Conservation (phyloP, 2,113 vertebrate species). For the Perca fluviatilis region DNA sequence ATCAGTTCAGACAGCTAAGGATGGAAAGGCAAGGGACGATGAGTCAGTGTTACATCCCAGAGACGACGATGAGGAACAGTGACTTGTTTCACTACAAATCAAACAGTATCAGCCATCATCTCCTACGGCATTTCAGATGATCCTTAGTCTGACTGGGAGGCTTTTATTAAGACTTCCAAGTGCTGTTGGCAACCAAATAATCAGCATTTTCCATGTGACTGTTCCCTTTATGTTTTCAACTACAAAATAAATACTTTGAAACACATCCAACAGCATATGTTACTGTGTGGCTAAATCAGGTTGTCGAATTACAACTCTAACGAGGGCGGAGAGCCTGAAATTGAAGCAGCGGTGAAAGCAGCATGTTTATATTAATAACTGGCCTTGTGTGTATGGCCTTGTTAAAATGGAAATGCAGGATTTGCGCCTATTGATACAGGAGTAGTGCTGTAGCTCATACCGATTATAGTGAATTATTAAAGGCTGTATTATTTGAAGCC, state of each 20-base stretch:
- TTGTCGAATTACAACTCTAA: constrained; percentile 46
- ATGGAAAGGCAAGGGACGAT: constrained; percentile 43
- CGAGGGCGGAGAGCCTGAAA: constrained; percentile 9
- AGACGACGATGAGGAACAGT: constrained; percentile 40
- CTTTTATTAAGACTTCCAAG: constrained; percentile 83
- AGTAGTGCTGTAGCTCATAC: constrained; percentile 27
- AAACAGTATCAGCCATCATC: constrained; percentile 30
- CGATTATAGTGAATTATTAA: constrained; percentile 62
- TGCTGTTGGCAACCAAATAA: constrained; percentile 36
- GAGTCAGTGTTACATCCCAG: constrained; percentile 53
- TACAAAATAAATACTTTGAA: constrained; percentile 10
- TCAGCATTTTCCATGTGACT: constrained; percentile 9
- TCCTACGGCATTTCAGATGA: constrained; percentile 23
- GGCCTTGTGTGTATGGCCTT: constrained; percentile 13
- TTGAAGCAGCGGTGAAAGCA: constrained; percentile 26
- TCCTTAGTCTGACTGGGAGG: neutral
- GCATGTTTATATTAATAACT: constrained; percentile 51
- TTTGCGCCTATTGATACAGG: constrained; percentile 38
- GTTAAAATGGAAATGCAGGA: constrained; percentile 53
- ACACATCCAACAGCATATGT: constrained; percentile 24
- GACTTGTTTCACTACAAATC: constrained; percentile 45
- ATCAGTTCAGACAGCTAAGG: constrained; percentile 44
- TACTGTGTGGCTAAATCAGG: constrained; percentile 43
- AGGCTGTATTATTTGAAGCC: constrained; percentile 39
- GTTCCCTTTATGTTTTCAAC: constrained; percentile 25